A percentile compares a stretch with the other conserved stretches of the same genome.
Conservation (phyloP, 2,797 vertebrate genomes). For the Argyrosomus regius region DNA sequence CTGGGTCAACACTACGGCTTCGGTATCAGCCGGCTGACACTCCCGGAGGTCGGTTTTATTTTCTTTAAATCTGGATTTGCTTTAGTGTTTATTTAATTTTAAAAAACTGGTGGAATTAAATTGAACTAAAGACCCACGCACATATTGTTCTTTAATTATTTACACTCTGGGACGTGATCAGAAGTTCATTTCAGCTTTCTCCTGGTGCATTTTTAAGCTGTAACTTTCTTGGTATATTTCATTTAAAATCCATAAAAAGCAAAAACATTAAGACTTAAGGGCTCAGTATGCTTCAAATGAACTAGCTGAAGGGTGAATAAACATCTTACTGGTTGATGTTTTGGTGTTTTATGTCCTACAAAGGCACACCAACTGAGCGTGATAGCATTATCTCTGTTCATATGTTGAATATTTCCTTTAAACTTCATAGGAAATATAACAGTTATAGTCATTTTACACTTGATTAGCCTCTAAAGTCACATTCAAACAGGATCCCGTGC, state of each 20-base stretch:
- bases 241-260: conserved; percentile 4
- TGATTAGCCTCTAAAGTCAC: background rate
- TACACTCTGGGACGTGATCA: background rate
- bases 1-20: conserved; percentile 62
- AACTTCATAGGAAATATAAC: background rate
- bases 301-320: background rate
- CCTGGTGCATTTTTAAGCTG: background rate
- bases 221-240: background rate
- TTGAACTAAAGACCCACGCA: background rate
- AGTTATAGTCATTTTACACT: background rate
- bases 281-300: background rate
- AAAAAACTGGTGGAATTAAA: background rate
- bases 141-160: background rate
- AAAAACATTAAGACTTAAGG: background rate
- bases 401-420: background rate
- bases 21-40: conserved; percentile 3
- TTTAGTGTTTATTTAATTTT: background rate
- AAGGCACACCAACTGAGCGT: background rate
- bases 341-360: too few species aligned
- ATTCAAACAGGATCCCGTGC: too few species aligned
- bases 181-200: background rate
- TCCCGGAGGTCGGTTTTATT: background rate
- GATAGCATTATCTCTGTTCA: background rate
- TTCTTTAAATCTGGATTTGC: background rate
- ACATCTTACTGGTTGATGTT: background rate